Base-by-base conservation (phyloP, 1,140 invertebrate species). In the Drosophila serrata region DNA sequence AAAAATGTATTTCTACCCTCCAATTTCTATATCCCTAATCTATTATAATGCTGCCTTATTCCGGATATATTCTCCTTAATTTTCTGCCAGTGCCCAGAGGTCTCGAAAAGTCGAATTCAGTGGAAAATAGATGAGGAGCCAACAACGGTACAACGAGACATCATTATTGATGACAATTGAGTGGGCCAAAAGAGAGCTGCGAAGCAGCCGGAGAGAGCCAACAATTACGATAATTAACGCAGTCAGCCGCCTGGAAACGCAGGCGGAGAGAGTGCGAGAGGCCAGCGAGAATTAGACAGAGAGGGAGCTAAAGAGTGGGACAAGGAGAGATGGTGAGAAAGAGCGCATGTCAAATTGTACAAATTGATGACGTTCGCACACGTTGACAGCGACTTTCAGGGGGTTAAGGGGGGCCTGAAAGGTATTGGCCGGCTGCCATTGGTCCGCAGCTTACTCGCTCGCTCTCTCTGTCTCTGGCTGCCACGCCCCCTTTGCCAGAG, bases 151-250 rank as follows among this genome's bases (percentile, higher is more conserved):
- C 79, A 92, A 92, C 90, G 84, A 92, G 91, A 92, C 91, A 92
- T 92, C 86, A 92, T 92, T 92, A 92, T 92, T 91, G 87, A 92
- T 92, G 91, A 92, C 91, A 92, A 92, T 92, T 92, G 91, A 92
- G 75, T 92, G 90, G 82, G 90, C 79, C 72, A 88, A 74, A 63
- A 75, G 86, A 73, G 75, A 82, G 84, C 75, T 79, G 67, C 43
- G 56, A 40, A 57, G 46, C 43, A 65, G 70, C 53, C 60, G 37
- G 68, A 58, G 67, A 70, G 68, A 58, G 46, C 51, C 74, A 79
- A 78, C 84, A 90, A 88, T 88, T 88, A 88, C 85, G 81, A 90
- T 90, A 90, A 90, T 90, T 90, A 90, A 90, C 86, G 79, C 86
- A 90, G 85, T 64, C 84, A 84, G 85, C 77, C 68, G 78, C 64